Conservation (phyloP, 2,888 invertebrate species). For the Criorhina ranunculi region DNA sequence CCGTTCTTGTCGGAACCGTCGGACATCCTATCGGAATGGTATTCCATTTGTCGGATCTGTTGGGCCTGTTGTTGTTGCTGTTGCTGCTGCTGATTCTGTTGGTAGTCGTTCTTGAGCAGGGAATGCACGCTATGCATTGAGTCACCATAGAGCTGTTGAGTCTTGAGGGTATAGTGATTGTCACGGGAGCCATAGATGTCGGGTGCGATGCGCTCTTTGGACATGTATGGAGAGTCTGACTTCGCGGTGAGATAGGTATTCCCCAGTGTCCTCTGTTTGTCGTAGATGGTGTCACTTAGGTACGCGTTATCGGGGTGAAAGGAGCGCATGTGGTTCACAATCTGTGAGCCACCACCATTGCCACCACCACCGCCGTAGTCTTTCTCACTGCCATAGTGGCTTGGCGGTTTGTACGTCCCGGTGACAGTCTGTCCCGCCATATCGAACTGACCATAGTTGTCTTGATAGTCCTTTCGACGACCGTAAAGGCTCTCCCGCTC, state of each 20-base stretch:
- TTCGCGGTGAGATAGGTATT: conserved; percentile 82
- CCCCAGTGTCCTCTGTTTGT: conserved; percentile 82
- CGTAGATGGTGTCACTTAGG: conserved; percentile 83
- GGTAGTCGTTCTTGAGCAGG: conserved; percentile 83
- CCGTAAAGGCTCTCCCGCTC: conserved; percentile 82
- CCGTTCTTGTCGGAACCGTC: conserved; percentile 91
- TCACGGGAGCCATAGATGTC: conserved; percentile 84
- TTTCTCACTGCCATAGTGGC: conserved; percentile 83
- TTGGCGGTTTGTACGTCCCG: conserved; percentile 82
- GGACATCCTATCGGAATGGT: conserved; percentile 87
- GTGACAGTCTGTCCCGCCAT: conserved; percentile 77
- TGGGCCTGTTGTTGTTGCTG: conserved; percentile 83
- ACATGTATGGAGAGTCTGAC: conserved; percentile 83
- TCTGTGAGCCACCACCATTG: conserved; percentile 81
- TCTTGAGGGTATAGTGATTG: conserved; percentile 83
- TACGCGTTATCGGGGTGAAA: conserved; percentile 83
- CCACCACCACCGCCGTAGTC: conserved; percentile 81
- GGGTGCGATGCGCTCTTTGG: conserved; percentile 83
- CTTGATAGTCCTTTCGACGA: conserved; percentile 82
- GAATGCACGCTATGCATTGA: conserved; percentile 84
- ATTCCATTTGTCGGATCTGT: conserved; percentile 79
- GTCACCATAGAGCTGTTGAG: conserved; percentile 82
- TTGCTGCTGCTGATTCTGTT: conserved; percentile 84
- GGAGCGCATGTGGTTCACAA: conserved; percentile 83
- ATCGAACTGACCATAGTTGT: conserved; percentile 82